A percentile compares a stretch with the other conserved stretches of the same genome.
These are phyloP conservation scores for Oligia fasciuncula DNA, from an alignment of 2,888 invertebrate genomes.

Conservation along the genomic window DNA sequence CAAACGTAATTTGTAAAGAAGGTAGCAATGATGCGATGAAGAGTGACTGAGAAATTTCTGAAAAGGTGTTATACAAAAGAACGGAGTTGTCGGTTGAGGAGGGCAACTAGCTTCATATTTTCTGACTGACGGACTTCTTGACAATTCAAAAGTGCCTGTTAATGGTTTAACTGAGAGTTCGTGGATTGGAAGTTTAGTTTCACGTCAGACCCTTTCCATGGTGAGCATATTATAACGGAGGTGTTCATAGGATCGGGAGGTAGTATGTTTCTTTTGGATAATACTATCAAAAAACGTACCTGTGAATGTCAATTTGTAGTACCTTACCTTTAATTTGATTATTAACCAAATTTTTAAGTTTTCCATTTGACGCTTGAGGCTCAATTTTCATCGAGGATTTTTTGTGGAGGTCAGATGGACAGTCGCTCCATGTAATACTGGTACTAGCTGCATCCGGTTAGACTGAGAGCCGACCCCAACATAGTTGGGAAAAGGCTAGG, in stretches of 20 bases:
- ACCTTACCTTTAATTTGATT: not conserved
- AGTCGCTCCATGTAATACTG: too few relatives aligned
- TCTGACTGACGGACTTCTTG: too few relatives aligned
- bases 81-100: not conserved
- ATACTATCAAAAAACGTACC: not conserved
- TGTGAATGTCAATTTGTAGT: not conserved
- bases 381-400: not conserved
- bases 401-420: not conserved
- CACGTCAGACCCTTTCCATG: not conserved
- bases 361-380: not conserved
- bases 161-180: too few relatives aligned
- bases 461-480: too few relatives aligned
- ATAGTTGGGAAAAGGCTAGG: too few relatives aligned
- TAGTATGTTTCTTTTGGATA: not conserved
- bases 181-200: not conserved
- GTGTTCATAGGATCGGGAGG: too few relatives aligned
- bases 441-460: too few relatives aligned
- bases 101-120: too few relatives aligned
- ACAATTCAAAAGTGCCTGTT: too few relatives aligned
- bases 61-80: not conserved
- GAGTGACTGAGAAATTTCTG: slow-evolving; percentile 18
- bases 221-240: too few relatives aligned
- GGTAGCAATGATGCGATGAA: slow-evolving; percentile 47
- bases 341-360: not conserved
- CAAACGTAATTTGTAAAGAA: slow-evolving; percentile 70